These are phyloP conservation scores for Daktulosphaira vitifoliae DNA, from an alignment of 1,140 invertebrate genomes.

Conservation along the genomic window DNA sequence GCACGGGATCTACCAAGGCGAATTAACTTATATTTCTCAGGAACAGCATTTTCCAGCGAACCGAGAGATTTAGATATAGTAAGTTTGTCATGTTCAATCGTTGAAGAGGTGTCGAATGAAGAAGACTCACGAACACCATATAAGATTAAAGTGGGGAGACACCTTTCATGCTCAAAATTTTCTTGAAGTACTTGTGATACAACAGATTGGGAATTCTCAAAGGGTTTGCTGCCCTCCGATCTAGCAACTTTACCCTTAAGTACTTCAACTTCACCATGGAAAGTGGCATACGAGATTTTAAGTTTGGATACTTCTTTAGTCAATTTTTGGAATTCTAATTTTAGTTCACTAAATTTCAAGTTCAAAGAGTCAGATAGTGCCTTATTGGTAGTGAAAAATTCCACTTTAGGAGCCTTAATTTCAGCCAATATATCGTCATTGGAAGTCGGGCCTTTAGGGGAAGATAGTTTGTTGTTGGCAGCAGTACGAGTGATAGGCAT, in stretches of 20 bases:
- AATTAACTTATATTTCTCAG: conserved; percentile 1
- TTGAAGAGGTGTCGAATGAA: not conserved
- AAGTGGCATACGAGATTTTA: not conserved
- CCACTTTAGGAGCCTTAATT: not conserved
- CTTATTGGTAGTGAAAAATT: not conserved
- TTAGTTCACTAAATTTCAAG: not conserved
- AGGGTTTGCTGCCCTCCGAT: not conserved
- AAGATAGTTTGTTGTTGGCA: too few relatives aligned
- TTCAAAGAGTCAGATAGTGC: not conserved
- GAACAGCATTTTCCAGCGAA: conserved; percentile 6
- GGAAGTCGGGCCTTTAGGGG: too few relatives aligned
- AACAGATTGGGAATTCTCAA: not conserved
- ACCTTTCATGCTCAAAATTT: not conserved
- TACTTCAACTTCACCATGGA: not conserved
- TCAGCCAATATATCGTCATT: not conserved
- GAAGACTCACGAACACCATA: not conserved
- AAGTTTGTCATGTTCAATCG: too few relatives aligned
- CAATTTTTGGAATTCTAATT: not conserved
- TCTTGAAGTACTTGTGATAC: not conserved
- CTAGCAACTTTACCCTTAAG: not conserved
- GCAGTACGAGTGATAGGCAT: too few relatives aligned
- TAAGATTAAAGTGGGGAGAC: not conserved
- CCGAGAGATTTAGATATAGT: too few relatives aligned
- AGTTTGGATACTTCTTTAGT: not conserved
- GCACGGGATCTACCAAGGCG: too few relatives aligned